A percentile compares a stretch with the other conserved stretches of the same genome.
phyloP scores from a whole-genome alignment of 2,113 vertebrate species.

The Carollia perspicillata region DNA sequence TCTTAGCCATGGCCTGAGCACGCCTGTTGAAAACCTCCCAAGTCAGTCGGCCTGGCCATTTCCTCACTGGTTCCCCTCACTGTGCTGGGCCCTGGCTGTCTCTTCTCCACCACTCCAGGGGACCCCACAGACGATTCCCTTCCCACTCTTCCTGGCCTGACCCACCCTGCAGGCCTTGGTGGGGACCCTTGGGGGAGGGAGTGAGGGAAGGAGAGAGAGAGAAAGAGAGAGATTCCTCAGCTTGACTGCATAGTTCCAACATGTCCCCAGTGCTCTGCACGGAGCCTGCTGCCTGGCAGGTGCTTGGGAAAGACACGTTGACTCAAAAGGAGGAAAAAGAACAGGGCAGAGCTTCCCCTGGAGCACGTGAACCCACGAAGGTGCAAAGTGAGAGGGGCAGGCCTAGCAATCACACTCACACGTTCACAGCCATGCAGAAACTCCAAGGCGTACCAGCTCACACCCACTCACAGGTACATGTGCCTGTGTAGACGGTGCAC shows the following conservation, averaged over 20 bases:
- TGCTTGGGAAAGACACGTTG: background rate
- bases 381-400: background rate
- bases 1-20: background rate
- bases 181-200: background rate
- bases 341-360: background rate
- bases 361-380: background rate
- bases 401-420: background rate
- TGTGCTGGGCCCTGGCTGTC: background rate
- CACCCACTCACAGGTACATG: accelerated
- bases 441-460: accelerated
- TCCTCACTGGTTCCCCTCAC: background rate
- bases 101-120: background rate
- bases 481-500: accelerated
- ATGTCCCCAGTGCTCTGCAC: background rate
- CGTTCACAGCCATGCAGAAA: accelerated
- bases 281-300: background rate
- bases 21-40: background rate
- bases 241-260: background rate
- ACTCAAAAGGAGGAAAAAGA: background rate
- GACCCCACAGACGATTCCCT: background rate
- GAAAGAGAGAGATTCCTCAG: background rate
- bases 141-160: no score
- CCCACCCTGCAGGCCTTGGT: background rate
- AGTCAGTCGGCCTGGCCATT: background rate
- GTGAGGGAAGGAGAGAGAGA: background rate